Conservation (phyloP, 2,113 vertebrate genomes). For the Tympanuchus pallidicinctus region DNA sequence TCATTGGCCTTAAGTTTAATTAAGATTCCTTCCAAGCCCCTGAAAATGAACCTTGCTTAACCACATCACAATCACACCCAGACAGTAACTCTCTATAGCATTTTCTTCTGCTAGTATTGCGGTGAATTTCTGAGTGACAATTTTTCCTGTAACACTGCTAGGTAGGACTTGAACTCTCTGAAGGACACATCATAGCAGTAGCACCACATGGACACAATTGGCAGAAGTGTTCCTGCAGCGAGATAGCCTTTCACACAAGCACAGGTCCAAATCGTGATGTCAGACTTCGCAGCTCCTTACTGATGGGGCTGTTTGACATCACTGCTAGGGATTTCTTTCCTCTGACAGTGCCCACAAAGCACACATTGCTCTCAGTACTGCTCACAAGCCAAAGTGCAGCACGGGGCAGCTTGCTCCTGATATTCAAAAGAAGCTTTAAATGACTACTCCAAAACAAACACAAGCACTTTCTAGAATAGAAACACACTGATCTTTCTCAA, state of each 20-base stretch:
- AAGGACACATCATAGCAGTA: not conserved
- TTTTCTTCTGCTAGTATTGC: not conserved
- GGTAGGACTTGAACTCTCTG: not conserved
- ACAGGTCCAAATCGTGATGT: not conserved
- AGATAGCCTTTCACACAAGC: not conserved
- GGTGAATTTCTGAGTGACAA: not conserved
- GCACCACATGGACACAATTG: accelerated
- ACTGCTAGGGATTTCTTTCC: not conserved
- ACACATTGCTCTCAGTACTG: accelerated
- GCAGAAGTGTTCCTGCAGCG: accelerated
- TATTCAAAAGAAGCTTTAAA: not conserved
- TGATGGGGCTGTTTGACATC: not conserved
- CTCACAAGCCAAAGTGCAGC: accelerated
- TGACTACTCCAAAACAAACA: not conserved
- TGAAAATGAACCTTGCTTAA: not conserved
- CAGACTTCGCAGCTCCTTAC: not conserved
- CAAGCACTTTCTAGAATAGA: not conserved
- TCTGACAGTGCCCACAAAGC: not conserved
- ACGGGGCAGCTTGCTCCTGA: accelerated
- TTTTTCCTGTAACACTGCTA: accelerated
- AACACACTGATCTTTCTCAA: not conserved
- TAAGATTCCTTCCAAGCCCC: not conserved
- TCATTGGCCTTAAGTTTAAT: not conserved
- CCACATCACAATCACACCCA: not conserved
- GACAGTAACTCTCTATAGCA: accelerated